Percentiles rank a stretch among this genome's conserved stretches.
Conservation (phyloP, 2,888 invertebrate genomes). For the Keiferia lycopersicella region DNA sequence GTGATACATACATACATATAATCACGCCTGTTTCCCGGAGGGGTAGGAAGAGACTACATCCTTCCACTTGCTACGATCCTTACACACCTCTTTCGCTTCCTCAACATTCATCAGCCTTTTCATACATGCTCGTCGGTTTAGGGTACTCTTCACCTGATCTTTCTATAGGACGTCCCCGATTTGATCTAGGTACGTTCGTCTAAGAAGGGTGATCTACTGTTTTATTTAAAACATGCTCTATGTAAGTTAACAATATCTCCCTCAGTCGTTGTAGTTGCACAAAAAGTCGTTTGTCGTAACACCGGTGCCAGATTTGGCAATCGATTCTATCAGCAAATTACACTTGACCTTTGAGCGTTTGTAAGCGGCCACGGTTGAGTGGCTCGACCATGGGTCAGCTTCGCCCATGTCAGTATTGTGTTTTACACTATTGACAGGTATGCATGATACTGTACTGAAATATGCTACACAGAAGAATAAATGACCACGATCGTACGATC, state of each 20-base stretch:
- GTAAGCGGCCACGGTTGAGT: conserved; percentile 27
- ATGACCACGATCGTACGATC: background rate
- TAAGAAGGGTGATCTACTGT: too few relatives aligned
- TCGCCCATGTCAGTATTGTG: conserved; percentile 14
- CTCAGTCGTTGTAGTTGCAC: background rate
- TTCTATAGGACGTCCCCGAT: too few relatives aligned
- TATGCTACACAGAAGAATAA: background rate
- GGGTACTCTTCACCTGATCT: too few relatives aligned
- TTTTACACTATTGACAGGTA: background rate
- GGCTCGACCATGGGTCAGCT: conserved; percentile 22
- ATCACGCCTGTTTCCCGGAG: too few relatives aligned
- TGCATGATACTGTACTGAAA: background rate
- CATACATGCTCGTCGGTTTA: too few relatives aligned
- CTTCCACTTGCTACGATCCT: too few relatives aligned
- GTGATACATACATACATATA: too few relatives aligned
- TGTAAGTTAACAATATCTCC: background rate
- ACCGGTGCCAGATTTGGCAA: conserved; percentile 27
- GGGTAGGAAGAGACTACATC: too few relatives aligned
- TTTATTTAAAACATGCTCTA: background rate
- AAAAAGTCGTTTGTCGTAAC: conserved; percentile 20
- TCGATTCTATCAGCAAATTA: conserved; percentile 28
- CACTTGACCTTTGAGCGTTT: conserved; percentile 29
- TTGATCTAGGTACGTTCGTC: too few relatives aligned
- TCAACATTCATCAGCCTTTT: too few relatives aligned
- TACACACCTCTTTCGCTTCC: too few relatives aligned